Evolutionary conservation across 1,140 invertebrate species (phyloP).

Genomic region (Heliconius hewitsoni): DNA sequence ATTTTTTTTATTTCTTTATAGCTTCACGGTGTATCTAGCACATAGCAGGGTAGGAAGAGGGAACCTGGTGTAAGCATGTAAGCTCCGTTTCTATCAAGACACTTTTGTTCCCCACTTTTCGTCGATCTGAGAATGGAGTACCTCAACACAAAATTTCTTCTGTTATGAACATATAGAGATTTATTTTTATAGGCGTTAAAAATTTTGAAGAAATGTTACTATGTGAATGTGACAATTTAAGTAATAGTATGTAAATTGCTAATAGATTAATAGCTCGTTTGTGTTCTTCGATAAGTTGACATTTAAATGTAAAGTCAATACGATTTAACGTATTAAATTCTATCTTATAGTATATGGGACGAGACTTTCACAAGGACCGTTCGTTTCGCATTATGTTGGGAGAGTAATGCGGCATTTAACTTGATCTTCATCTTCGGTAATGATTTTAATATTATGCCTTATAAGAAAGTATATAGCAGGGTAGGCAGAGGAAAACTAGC

Average conservation of each 20-base stretch:
- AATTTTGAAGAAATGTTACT: neutral
- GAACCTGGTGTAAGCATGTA: no score
- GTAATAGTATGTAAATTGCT: conserved; percentile 3
- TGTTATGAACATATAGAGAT: no score
- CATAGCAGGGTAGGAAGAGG: no score
- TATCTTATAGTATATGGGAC: conserved; percentile 30
- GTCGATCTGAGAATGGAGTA: no score
- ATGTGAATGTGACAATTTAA: neutral
- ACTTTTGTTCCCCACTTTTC: no score
- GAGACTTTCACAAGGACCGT: conserved; percentile 17
- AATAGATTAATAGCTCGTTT: conserved; percentile 15
- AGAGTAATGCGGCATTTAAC: conserved; percentile 24
- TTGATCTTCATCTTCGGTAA: neutral
- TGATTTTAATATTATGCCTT: neutral
- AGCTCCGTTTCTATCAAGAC: no score
- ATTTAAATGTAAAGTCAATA: conserved; percentile 29
- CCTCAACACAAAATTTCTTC: no score
- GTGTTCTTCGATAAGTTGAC: conserved; percentile 26
- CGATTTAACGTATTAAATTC: conserved; percentile 32
- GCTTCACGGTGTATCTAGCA: no score
- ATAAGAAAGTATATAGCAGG: no score
- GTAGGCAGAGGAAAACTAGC: no score
- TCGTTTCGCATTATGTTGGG: conserved; percentile 35
- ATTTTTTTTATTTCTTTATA: neutral
- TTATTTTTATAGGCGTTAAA: no score